These are phyloP conservation scores for Sinonovacula constricta DNA, from an alignment of 1,140 invertebrate species.

Conservation along the genomic window DNA sequence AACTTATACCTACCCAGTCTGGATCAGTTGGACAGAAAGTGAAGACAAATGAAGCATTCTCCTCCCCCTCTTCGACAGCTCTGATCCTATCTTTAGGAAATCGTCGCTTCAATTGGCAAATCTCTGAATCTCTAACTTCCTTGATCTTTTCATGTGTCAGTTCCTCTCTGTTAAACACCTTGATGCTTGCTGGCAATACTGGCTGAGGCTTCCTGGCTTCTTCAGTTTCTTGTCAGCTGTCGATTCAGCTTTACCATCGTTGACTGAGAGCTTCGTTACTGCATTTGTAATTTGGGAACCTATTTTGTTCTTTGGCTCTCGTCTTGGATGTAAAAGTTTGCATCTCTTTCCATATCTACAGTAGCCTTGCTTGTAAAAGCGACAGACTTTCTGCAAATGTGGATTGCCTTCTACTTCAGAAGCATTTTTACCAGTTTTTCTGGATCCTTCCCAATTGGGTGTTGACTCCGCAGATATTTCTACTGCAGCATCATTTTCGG, in stretches of 20 bases:
- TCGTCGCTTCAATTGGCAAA: conserved; percentile 62
- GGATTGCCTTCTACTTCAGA: neutral
- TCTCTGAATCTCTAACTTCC: conserved; percentile 61
- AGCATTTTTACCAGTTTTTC: too few species aligned
- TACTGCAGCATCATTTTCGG: too few species aligned
- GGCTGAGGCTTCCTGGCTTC: too few species aligned
- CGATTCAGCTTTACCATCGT: too few species aligned
- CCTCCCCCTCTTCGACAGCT: conserved; percentile 48
- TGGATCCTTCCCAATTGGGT: too few species aligned
- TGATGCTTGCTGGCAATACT: neutral
- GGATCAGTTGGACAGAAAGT: conserved; percentile 68
- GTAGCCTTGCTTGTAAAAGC: conserved; percentile 53
- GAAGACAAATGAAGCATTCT: conserved; percentile 52
- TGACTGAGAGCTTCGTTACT: too few species aligned
- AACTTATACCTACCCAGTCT: conserved; percentile 67
- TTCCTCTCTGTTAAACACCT: conserved; percentile 20
- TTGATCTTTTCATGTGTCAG: conserved; percentile 45
- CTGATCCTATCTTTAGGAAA: conserved; percentile 58
- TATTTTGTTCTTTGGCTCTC: neutral
- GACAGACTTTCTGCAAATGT: conserved; percentile 27
- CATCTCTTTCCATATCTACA: conserved; percentile 63
- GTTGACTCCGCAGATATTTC: too few species aligned
- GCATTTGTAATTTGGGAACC: too few species aligned
- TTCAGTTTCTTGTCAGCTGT: too few species aligned
- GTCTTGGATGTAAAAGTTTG: conserved; percentile 54